Evolutionary conservation across 2,888 invertebrate genomes (phyloP).

Genomic region (Labia minor): DNA sequence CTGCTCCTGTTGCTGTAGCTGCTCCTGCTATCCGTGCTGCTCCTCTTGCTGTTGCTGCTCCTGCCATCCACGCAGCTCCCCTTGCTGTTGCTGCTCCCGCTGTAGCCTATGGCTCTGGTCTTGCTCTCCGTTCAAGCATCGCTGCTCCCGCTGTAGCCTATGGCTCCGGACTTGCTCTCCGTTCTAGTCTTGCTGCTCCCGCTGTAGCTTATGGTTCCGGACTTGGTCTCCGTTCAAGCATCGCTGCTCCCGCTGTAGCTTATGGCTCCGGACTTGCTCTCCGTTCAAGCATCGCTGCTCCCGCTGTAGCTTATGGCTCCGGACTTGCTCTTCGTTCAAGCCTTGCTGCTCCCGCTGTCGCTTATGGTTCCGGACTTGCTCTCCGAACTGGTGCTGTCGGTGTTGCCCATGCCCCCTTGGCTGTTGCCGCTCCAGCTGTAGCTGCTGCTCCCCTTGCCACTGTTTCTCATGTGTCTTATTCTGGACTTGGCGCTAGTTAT

Average conservation of each 20-base stretch:
- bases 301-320: conserved; percentile 15
- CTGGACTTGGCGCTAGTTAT: conserved; percentile 23
- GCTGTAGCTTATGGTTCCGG: conserved; percentile 16
- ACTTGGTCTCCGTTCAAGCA: conserved; percentile 13
- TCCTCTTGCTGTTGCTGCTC: conserved; percentile 17
- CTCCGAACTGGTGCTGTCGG: conserved; percentile 8
- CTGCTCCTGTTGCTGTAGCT: conserved; percentile 18
- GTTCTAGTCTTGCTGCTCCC: conserved; percentile 14
- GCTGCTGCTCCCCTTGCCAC: conserved; percentile 17
- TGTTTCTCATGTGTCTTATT: conserved; percentile 22
- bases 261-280: conserved; percentile 17
- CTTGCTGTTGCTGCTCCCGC: background rate
- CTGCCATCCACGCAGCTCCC: conserved; percentile 16
- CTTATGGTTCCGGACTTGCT: conserved; percentile 14
- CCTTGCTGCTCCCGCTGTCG: conserved; percentile 16
- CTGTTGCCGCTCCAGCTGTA: conserved; percentile 19
- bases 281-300: conserved; percentile 16
- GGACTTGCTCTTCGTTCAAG: background rate
- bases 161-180: conserved; percentile 1
- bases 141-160: background rate
- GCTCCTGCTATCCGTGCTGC: conserved; percentile 15
- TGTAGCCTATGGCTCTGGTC: conserved; percentile 1
- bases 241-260: conserved; percentile 18
- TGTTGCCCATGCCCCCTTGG: conserved; percentile 14
- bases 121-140: conserved; percentile 18